Percentiles rank a stretch among this genome's conserved stretches.
Conservation (phyloP, 2,888 invertebrate genomes). For the Eulithis testata region DNA sequence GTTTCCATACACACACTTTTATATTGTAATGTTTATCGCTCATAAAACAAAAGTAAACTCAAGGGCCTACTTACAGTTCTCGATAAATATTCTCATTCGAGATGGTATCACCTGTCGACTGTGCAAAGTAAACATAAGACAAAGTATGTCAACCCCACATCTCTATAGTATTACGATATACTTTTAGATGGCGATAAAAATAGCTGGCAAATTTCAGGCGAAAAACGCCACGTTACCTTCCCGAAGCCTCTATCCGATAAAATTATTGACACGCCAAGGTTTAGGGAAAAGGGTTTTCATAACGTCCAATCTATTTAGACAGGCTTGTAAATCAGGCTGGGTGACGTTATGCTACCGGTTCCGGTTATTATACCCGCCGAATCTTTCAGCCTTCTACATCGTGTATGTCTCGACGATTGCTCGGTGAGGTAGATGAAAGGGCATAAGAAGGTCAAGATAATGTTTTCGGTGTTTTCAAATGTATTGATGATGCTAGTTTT, state of each 20-base stretch:
- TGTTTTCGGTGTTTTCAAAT: slow-evolving; percentile 16
- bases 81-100: neutral
- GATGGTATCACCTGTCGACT: neutral
- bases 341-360: slow-evolving; percentile 44
- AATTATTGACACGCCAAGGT: slow-evolving; percentile 42
- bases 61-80: neutral
- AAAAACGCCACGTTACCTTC: slow-evolving; percentile 24
- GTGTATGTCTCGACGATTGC: slow-evolving; percentile 43
- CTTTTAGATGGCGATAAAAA: slow-evolving; percentile 21
- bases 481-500: slow-evolving; percentile 2
- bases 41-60: no score
- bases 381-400: slow-evolving; percentile 40
- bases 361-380: slow-evolving; percentile 43
- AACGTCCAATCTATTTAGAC: slow-evolving; percentile 44
- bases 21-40: neutral
- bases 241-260: slow-evolving; percentile 27
- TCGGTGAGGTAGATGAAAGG: slow-evolving; percentile 37
- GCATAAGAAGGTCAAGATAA: slow-evolving; percentile 38
- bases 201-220: slow-evolving; percentile 19
- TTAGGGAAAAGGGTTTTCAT: slow-evolving; percentile 41
- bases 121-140: neutral
- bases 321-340: slow-evolving; percentile 43
- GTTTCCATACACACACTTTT: no score
- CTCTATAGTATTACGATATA: slow-evolving; percentile 21
- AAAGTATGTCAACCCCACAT: slow-evolving; percentile 13